Evolutionary conservation across 2,113 vertebrate genomes (phyloP), one percentile per base, ranked within the genome.

Genomic region (Clarias magur): DNA sequence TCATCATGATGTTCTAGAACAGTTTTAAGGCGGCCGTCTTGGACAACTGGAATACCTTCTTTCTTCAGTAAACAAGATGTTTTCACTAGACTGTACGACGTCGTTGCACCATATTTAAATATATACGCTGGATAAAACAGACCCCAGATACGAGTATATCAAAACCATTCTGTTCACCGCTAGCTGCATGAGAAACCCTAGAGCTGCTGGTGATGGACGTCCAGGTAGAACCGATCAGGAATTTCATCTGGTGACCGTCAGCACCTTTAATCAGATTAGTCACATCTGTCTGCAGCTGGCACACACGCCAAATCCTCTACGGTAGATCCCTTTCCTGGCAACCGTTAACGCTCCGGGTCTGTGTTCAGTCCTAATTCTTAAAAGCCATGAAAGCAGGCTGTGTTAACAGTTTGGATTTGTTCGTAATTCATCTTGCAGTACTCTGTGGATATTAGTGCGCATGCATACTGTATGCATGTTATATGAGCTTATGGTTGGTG

Each of bases 191-290:
- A 48, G 48, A 21, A 73, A 54, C 75, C 19, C n/a, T 57, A 27
- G 17, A 59, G 56, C 54, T 34, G 54, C 9, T 80, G 25, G 9
- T 76, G 54, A 16, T 42, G 6, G 70, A 34, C 17, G 3, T 72
- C 27, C 15, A 17, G 21, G 63, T 27, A n/a, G 53, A n/a, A 78
- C 42, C n/a, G 19, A 15, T 56, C 27, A 30, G 78, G n/a, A 21
- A 13, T 6, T 60, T 34, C 56, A 48, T 21, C 56, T 2, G 30
- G 23, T 65, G 73, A 54, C 59, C 30, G 17, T 1, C 38, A 23
- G 38, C n/a, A 23, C 17, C 42, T 2, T 62, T 76, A 59, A 85
- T 76, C 68, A 75, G 83, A 75, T 76, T 85, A 48, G 23, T 57
- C 21, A 62, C 70, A 75, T 63, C 83, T 76, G 56, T 62, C 57